Evolutionary conservation across 2,113 vertebrate species (phyloP).

Genomic region (Sapajus apella): DNA sequence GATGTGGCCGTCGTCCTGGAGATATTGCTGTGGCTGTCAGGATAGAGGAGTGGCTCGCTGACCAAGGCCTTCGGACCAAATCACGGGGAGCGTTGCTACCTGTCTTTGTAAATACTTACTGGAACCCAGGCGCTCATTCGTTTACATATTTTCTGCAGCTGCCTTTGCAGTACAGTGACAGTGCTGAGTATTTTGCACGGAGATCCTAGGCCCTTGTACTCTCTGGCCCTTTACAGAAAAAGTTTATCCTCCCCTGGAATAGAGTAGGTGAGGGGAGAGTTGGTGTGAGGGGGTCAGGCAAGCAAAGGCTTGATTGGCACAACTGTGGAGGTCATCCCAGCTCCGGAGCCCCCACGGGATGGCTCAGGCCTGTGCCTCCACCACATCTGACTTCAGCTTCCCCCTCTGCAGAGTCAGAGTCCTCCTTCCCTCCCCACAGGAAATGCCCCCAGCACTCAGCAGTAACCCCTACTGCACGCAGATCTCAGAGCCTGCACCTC

Average conservation of each 20-base stretch:
- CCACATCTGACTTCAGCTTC: background rate
- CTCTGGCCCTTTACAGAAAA: background rate
- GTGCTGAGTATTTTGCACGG: background rate
- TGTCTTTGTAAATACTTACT: background rate
- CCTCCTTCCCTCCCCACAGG: background rate
- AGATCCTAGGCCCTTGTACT: background rate
- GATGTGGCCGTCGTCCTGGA: no score
- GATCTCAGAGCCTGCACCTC: background rate
- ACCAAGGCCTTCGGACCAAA: background rate
- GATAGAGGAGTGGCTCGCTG: accelerated
- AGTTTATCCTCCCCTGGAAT: background rate
- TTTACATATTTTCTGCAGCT: background rate
- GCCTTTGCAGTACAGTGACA: background rate
- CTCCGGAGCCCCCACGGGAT: accelerated
- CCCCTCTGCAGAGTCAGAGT: accelerated
- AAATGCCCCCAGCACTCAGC: accelerated
- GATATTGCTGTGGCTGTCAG: background rate
- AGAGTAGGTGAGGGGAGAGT: background rate
- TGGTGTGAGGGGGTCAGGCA: background rate
- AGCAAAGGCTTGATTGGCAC: background rate
- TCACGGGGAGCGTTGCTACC: background rate
- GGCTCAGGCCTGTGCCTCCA: background rate
- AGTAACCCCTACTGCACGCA: background rate
- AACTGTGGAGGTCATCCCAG: background rate
- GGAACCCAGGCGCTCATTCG: background rate